Evolutionary conservation across 2,888 invertebrate species (phyloP).

Genomic region (Metacarcinus magister): DNA sequence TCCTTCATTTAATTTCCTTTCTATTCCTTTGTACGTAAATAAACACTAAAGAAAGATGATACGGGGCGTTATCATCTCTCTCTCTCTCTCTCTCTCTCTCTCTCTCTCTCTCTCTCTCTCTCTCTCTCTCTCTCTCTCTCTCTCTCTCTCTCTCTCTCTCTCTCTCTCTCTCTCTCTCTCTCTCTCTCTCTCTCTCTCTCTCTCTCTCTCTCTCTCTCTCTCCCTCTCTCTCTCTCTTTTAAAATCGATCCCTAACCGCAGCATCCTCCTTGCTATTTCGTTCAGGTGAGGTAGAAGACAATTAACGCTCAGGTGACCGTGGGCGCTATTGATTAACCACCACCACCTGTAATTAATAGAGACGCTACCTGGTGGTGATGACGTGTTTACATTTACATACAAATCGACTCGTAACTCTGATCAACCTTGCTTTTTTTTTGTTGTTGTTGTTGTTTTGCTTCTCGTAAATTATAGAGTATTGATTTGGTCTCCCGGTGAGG

Average conservation of each 20-base stretch:
- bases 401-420: not conserved
- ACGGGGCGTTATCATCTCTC: too few relatives aligned
- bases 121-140: too few relatives aligned
- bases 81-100: too few relatives aligned
- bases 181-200: not conserved
- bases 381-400: not conserved
- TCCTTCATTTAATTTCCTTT: too few relatives aligned
- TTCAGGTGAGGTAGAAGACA: not conserved
- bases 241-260: too few relatives aligned
- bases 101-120: too few relatives aligned
- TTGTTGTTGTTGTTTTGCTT: not conserved
- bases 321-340: not conserved
- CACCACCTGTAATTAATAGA: conserved; percentile 14
- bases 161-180: conserved; percentile 2
- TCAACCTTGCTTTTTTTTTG: not conserved
- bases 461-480: not conserved
- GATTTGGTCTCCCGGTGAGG: not conserved
- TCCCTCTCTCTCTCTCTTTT: not conserved
- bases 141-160: not conserved
- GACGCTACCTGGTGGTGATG: not conserved
- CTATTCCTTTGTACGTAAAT: too few relatives aligned
- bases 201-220: not conserved
- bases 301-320: not conserved
- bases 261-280: too few relatives aligned
- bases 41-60: too few relatives aligned